Base-by-base conservation (phyloP, 1,140 invertebrate genomes). In the Cotesia chilonis region DNA sequence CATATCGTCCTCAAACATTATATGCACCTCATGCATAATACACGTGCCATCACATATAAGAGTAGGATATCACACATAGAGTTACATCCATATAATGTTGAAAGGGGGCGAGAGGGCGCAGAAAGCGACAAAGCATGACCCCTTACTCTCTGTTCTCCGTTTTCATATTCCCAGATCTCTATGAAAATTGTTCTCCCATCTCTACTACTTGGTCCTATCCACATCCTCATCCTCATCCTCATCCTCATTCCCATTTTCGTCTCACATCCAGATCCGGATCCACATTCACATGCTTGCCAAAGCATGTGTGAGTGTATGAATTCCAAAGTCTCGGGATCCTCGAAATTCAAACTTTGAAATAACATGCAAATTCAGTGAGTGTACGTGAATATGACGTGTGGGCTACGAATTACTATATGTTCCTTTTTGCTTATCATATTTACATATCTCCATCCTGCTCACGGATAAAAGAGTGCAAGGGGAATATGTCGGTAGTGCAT, bases 311-410 rank as follows among this genome's bases (percentile, higher is more conserved):
- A 2, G 10, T 47, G 41, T 47, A 47, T 47, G 10, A 47, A 54
- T 54, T 55, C 70, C 14, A 65, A 65, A 66, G 68, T 70, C 68
- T 76, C 63, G 65, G 54, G 55, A 55, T 68, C 73, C 71, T 73
- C 64, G 64, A 72, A 77, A 72, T 71, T 67, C 59, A 57, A 28
- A 79, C 69, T 77, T 76, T 67, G 74, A 78, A 80, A 80, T 81
- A 81, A 78, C 76, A 79, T 79, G 79, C 73, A 81, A 81, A 81
- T 81, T 76, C 74, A 59, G 66, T 35, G 36, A 64, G 71, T 73
- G 70, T 76, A 65, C 74, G 76, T 74, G 75, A 75, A 77, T 78
- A 78, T 80, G 77, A 79, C 78, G 77, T 78, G 74, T 74, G 76
- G 75, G 73, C 41, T 47, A 47, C 41, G 41, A 47, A 47, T 47